phyloP scores from a whole-genome alignment of 2,113 vertebrate species.

The Rhegmatorhina hoffmannsi region DNA sequence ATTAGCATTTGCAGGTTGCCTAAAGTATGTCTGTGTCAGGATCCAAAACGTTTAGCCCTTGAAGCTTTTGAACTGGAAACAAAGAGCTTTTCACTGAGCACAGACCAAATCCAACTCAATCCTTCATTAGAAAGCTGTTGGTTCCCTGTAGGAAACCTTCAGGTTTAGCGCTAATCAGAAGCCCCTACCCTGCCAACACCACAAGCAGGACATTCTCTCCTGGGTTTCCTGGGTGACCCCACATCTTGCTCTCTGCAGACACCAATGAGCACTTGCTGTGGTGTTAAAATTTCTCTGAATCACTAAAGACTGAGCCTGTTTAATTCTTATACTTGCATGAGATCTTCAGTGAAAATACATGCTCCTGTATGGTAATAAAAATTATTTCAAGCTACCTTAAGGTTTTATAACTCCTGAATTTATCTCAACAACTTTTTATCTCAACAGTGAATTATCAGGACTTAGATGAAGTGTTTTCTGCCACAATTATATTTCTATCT shows the following conservation, averaged over 20 bases:
- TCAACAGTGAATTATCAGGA: background rate
- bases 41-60: slow-evolving; percentile 70
- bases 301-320: background rate
- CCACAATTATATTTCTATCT: background rate
- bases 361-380: background rate
- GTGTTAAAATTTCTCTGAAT: background rate
- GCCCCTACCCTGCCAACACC: slow-evolving; percentile 21
- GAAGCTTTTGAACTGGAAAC: slow-evolving; percentile 75
- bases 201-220: slow-evolving; percentile 63
- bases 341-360: background rate
- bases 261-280: background rate
- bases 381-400: background rate
- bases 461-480: background rate
- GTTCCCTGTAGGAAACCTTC: slow-evolving; percentile 71
- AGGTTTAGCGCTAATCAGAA: slow-evolving; percentile 74
- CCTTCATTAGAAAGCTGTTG: slow-evolving; percentile 79
- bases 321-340: background rate
- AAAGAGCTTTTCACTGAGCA: slow-evolving; percentile 75
- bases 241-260: slow-evolving; percentile 45
- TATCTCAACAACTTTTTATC: background rate
- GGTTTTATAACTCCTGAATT: background rate
- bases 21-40: slow-evolving; percentile 57
- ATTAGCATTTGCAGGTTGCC: slow-evolving; percentile 77
- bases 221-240: slow-evolving; percentile 64
- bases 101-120: slow-evolving; percentile 74